A percentile compares a stretch with the other conserved stretches of the same genome.
Evolutionary conservation across 2,113 vertebrate genomes (phyloP).

Genomic region (Periophthalmus modestus): DNA sequence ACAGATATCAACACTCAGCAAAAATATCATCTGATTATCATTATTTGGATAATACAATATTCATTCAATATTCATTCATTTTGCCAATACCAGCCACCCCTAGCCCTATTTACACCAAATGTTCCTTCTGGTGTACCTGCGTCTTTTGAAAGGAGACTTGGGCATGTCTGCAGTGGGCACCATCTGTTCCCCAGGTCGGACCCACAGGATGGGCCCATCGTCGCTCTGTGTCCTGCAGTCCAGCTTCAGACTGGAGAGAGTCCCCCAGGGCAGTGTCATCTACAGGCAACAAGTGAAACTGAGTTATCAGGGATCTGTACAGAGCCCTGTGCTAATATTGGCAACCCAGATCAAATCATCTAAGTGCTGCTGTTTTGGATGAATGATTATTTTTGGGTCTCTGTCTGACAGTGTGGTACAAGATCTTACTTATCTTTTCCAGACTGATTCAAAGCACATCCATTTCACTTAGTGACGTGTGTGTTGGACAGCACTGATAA

Average conservation of each 20-base stretch:
- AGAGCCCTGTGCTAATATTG: not conserved
- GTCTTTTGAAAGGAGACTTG: conserved; percentile 97
- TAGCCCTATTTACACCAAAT: too few species aligned
- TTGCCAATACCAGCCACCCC: too few species aligned
- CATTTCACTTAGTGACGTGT: not conserved
- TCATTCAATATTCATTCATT: too few species aligned
- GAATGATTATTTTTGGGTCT: not conserved
- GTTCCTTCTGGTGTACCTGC: conserved; percentile 78
- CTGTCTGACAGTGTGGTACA: not conserved
- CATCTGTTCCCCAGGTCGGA: conserved; percentile 97
- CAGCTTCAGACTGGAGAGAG: conserved; percentile 90
- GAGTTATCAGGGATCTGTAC: too few species aligned
- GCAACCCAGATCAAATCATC: not conserved
- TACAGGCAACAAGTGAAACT: conserved; percentile 44
- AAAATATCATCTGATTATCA: too few species aligned
- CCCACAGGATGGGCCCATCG: conserved; percentile 98
- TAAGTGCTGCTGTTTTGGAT: not conserved
- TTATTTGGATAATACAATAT: too few species aligned
- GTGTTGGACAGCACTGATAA: not conserved
- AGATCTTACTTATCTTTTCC: not conserved
- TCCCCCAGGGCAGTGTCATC: conserved; percentile 98
- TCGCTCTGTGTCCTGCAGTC: conserved; percentile 96
- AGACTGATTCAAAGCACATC: not conserved
- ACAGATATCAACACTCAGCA: too few species aligned
- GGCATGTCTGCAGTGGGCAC: conserved; percentile 97